Base-by-base conservation (phyloP, 2,797 vertebrate species). In the Parauchenoglanis ngamensis region DNA sequence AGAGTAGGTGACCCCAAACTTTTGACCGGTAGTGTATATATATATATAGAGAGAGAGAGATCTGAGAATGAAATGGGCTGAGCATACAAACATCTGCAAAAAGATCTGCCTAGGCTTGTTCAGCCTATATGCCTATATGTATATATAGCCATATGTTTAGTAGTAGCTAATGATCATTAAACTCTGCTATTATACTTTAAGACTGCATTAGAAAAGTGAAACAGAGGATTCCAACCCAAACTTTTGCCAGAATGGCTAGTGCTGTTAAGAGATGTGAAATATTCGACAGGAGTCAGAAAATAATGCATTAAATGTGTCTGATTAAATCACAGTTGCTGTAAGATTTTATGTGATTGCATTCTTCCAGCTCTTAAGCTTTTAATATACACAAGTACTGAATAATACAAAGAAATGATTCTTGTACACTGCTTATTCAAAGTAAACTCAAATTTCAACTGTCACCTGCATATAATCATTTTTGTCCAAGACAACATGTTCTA, bases 401-500 rank as follows among this genome's bases (percentile, higher is more conserved):
- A 78, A 56, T 31, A 77, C n/a, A 28, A 1, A n/a, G 7, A 28
- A 76, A 76, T 76, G 13, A 8, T 17, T 56, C 44, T 10, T 52
- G 4, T 52, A 52, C 11, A 7, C 73, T 49, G 25, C n/a, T 77
- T 77, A 54, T 56, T 77, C 7, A 17, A 56, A 31, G 52, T 77
- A 31, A 31, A 54, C 17, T 28, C 31, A 1, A 15, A 46, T 73
- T 76, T 28, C 23, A 76, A 12, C 1, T n/a, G 13, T 56, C 17
- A 31, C 7, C 54, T 78, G 15, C 28, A 35, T 57, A 19, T 10
- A 56, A 54, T 44, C 21, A 61, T 63, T 25, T 81, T 4, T 81
- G 13, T 81, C 15, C 35, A 46, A 49, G 40, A 82, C 79, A 82
- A 4, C 23, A 46, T 82, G 23, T 81, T 81, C 57, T 81, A 40